A percentile compares a stretch with the other conserved stretches of the same genome.
Evolutionary conservation across 2,888 invertebrate genomes (phyloP).

Genomic region (Clanis bilineata): DNA sequence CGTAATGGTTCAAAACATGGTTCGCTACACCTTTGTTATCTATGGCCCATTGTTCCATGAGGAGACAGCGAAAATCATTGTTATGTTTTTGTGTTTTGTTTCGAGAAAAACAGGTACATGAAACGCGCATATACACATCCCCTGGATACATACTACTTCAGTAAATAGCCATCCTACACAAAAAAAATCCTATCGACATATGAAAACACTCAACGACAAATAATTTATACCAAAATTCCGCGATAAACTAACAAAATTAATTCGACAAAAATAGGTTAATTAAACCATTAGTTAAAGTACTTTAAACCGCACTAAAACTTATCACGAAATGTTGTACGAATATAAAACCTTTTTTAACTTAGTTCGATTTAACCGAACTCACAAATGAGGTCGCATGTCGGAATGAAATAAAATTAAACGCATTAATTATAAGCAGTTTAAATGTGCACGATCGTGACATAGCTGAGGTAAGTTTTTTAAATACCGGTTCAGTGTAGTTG

Average conservation of each 20-base stretch:
- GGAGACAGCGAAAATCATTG: too few relatives aligned
- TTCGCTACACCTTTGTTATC: too few relatives aligned
- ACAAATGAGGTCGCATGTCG: not conserved
- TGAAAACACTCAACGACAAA: too few relatives aligned
- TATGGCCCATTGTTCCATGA: too few relatives aligned
- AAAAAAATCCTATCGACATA: too few relatives aligned
- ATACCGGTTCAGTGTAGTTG: not conserved
- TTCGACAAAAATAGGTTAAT: not conserved
- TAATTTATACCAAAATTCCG: too few relatives aligned
- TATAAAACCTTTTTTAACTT: not conserved
- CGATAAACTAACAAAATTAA: not conserved
- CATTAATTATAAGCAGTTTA: slow-evolving; percentile 1
- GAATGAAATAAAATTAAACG: not conserved
- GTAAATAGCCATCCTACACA: too few relatives aligned
- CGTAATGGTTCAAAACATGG: too few relatives aligned
- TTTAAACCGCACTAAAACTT: not conserved
- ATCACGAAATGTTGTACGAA: not conserved
- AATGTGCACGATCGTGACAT: slow-evolving; percentile 13
- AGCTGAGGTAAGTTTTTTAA: not conserved
- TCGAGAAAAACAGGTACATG: too few relatives aligned
- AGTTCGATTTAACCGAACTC: not conserved
- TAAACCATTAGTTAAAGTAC: not conserved
- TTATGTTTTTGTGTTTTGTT: too few relatives aligned
- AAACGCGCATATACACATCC: too few relatives aligned
- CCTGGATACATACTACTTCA: too few relatives aligned